Evolutionary conservation across 2,113 vertebrate species (phyloP).

Genomic region (Paramormyrops kingsleyae): DNA sequence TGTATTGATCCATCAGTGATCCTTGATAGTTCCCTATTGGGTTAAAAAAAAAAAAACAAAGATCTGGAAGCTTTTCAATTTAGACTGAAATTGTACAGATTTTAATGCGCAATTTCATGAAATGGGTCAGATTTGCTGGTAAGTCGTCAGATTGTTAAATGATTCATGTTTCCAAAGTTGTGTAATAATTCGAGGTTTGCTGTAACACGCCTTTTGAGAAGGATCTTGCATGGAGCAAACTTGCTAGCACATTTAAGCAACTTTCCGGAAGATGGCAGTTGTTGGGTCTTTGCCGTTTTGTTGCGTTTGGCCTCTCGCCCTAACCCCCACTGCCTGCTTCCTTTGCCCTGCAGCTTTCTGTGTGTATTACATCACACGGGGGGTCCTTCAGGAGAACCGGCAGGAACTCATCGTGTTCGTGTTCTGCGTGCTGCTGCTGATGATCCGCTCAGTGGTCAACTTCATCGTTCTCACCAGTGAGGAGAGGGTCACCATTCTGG

Average conservation of each 20-base stretch:
- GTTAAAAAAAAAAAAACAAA: not conserved
- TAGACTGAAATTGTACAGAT: not conserved
- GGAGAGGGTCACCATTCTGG: slow-evolving; percentile 57
- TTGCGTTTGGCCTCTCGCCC: not conserved
- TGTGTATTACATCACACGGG: slow-evolving; percentile 70
- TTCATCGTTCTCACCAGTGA: slow-evolving; percentile 51
- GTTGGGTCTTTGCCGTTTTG: not conserved
- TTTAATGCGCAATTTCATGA: not conserved
- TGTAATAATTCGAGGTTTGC: not conserved
- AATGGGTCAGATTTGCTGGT: not conserved
- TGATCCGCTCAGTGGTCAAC: slow-evolving; percentile 71
- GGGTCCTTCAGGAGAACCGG: slow-evolving; percentile 75
- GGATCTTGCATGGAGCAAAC: not conserved
- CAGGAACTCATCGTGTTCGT: slow-evolving; percentile 72
- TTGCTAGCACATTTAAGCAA: not conserved
- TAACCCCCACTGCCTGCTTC: not conserved
- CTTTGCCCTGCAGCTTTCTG: slow-evolving; percentile 63
- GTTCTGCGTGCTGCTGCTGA: slow-evolving; percentile 60
- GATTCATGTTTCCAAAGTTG: not conserved
- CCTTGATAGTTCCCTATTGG: not conserved
- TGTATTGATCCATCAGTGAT: not conserved
- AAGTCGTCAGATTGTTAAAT: not conserved
- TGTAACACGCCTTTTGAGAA: not conserved
- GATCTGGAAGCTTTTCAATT: not conserved
- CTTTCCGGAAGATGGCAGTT: not conserved